These are phyloP conservation scores for Phoxinus dragarum DNA, from an alignment of 2,797 vertebrate species.

Conservation along the genomic window DNA sequence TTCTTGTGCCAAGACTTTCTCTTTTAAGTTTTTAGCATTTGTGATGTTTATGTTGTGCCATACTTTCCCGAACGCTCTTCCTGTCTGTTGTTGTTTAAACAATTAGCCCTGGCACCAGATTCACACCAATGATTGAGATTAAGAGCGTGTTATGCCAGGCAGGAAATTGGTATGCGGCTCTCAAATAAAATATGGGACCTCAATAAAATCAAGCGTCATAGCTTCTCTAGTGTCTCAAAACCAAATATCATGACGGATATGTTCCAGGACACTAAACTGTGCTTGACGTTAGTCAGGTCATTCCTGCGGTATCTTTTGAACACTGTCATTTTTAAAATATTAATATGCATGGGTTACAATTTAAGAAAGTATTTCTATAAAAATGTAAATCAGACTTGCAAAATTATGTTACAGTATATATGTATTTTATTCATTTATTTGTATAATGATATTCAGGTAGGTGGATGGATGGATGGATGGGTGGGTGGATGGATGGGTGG, in stretches of 20 bases:
- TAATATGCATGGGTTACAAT: background rate
- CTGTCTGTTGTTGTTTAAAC: background rate
- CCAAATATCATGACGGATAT: background rate
- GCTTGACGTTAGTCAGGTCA: background rate
- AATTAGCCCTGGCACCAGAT: background rate
- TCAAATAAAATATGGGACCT: background rate
- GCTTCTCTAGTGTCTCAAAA: background rate
- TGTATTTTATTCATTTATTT: too few species aligned
- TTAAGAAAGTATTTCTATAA: background rate
- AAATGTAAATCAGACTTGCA: background rate
- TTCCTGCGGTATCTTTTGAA: background rate
- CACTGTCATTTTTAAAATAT: background rate
- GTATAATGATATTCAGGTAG: too few species aligned
- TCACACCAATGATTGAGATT: background rate
- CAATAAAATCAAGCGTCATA: background rate
- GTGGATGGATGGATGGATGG: too few species aligned
- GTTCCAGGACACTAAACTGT: background rate
- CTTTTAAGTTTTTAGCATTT: conserved; percentile 32
- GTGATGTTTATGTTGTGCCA: conserved; percentile 40
- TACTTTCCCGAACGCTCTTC: background rate
- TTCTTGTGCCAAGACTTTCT: conserved; percentile 72
- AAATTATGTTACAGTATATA: too few species aligned
- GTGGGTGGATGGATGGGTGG: background rate
- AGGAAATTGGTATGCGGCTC: background rate
- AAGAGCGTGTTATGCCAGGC: background rate